Evolutionary conservation across 37 sponge, comb jelly and placozoan species (phyloP), one percentile per base, ranked within the genome.

Genomic region (Diacarnus erythraeanus): DNA sequence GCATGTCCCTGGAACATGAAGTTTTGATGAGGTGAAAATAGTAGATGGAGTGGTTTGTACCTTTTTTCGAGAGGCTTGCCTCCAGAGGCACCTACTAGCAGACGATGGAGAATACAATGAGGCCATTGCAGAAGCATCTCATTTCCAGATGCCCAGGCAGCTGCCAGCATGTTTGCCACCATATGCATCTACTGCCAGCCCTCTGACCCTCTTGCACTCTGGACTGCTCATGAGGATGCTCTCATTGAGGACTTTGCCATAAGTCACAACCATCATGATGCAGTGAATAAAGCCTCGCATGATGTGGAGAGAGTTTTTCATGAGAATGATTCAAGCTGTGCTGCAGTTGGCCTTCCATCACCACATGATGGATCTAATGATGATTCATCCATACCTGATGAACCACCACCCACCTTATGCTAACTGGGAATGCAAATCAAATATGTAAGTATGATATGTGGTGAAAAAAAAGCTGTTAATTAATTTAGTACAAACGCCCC

Each of bases 111-210:
- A 20, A 10, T 60, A 25, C 61, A 20, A 60, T 60, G 26, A 60
- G 4, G 61, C 61, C 9, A 6, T 60, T 6, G 22, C 22, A 17
- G 61, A 60, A 60, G 27, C 27, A 25, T 21, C 21, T 26, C 61
- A 26, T 5, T 60, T 60, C 22, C 61, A 60, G 27, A 60, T 60
- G 61, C 61, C 61, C 27, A 65, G 31, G 33, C 66, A 65, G 5
- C 66, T 65, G 2, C 66, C 2, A 20, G 26, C 61, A 60, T 60
- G 61, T 25, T 26, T 60, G 61, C 27, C 22, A 25, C 61, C 61
- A 60, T 60, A 4, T 60, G 61, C 22, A 60, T 17, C 4, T 60
- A 60, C 61, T 60, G 61, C 61, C 61, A 60, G 22, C 66, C 66
- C 2, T 65, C 66, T 6, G 31, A 31, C 33, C 34, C 66, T 15